Base-by-base conservation (phyloP, 2,888 invertebrate species). In the Spicauda simplicius region DNA sequence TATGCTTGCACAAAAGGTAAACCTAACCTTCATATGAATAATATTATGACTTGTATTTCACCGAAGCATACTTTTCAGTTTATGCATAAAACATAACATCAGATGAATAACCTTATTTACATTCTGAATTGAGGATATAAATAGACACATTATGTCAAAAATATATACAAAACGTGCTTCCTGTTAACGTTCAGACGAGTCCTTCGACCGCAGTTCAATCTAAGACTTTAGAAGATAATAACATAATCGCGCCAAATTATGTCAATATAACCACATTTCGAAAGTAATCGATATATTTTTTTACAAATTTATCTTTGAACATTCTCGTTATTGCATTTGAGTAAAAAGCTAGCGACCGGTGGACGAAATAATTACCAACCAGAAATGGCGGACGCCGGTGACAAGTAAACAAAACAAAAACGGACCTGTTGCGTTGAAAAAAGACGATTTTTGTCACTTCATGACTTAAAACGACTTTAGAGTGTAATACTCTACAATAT, bases 351-450 rank as follows among this genome's bases (percentile, higher is more conserved):
- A 41, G 67, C 37, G 67, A 62, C 88, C 91, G 94, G 94, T 93
- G 91, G 92, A 91, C 81, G 81, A 85, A 73, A 77, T 75, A 74
- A 86, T 82, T 82, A 83, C 74, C 77, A 84, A 80, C 82, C 82
- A 94, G 93, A 94, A 91, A 93, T 94, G 94, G 94, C 94, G 90
- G 93, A 93, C 92, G 89, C 93, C 93, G 92, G 92, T 94, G 94
- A 94, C 94, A 94, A 94, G 91, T 91, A 92, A 91, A 93, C 93
- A 93, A 94, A 93, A 93, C 92, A 90, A 92, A 92, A 92, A 89
- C 90, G 91, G 88, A 94, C 94, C 94, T 94, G 94, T 94, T 94
- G 94, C 94, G 77, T 85, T 78, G 78, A 86, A 88, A 86, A 87
- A 81, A 76, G 73, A 73, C 70, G 71, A 82, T 80, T 83, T 81